Percentiles rank a stretch among this genome's conserved stretches.
phyloP scores from a whole-genome alignment of 2,797 vertebrate genomes.

The Anguilla megastoma region DNA sequence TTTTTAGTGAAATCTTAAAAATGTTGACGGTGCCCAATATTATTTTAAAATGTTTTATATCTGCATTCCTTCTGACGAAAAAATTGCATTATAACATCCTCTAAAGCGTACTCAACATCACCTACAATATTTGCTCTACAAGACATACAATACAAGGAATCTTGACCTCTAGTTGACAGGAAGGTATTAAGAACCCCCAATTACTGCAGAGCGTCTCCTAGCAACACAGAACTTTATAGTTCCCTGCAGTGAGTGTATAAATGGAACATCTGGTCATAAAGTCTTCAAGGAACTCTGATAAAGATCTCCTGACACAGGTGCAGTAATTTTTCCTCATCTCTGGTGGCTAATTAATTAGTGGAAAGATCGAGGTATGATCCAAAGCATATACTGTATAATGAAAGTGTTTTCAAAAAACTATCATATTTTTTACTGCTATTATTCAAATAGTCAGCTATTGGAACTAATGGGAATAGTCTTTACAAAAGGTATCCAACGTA shows the following conservation, averaged over 20 bases:
- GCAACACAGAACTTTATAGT: conserved; percentile 35
- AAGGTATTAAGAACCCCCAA: background rate
- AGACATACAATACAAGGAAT: background rate
- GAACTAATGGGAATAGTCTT: background rate
- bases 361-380: conserved; percentile 2
- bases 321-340: conserved; percentile 16
- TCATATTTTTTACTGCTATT: background rate
- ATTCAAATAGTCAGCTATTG: background rate
- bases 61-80: conserved; percentile 68
- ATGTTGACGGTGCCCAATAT: conserved; percentile 61
- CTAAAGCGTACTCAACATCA: conserved; percentile 18
- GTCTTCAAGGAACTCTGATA: background rate
- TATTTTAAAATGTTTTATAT: conserved; percentile 62
- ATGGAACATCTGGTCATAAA: conserved; percentile 19
- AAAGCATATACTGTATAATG: background rate
- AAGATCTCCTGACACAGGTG: conserved; percentile 11
- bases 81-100: conserved; percentile 55
- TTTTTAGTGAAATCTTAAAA: conserved; percentile 51
- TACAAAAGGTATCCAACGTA: background rate
- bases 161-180: background rate
- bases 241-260: background rate
- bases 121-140: background rate
- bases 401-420: background rate
- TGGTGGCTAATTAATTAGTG: conserved; percentile 28
- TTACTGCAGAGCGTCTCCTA: conserved; percentile 36